Conservation (phyloP, 2,113 vertebrate genomes). For the Asarcornis scutulata region DNA sequence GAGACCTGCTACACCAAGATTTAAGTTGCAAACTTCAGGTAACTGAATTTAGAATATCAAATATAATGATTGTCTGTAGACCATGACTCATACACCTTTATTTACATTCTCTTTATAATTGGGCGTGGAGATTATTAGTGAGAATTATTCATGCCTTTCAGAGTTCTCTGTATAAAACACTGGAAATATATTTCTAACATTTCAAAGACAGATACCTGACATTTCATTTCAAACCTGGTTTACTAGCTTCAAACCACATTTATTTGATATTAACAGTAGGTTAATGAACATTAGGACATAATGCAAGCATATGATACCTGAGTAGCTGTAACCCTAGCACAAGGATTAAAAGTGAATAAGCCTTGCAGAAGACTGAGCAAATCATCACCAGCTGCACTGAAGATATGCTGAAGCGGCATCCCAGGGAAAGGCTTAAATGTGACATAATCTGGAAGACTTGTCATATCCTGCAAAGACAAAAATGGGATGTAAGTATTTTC, state of each 20-base stretch:
- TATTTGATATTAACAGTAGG: background rate
- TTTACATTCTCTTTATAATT: background rate
- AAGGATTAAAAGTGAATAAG: conserved; percentile 93
- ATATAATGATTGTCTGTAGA: background rate
- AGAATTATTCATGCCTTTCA: background rate
- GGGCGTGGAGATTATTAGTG: background rate
- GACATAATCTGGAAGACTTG: conserved; percentile 93
- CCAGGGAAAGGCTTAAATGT: conserved; percentile 94
- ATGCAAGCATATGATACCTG: conserved; percentile 79
- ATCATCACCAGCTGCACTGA: conserved; percentile 95
- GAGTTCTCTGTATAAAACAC: background rate
- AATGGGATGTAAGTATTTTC: background rate
- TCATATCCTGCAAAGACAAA: conserved; percentile 84
- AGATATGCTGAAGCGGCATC: conserved; percentile 93
- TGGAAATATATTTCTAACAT: background rate
- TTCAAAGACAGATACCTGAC: background rate
- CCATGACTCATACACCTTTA: background rate
- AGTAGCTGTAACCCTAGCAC: conserved; percentile 86
- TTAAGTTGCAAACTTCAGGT: background rate
- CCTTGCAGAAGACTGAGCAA: conserved; percentile 89
- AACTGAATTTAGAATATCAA: background rate
- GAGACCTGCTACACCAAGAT: background rate
- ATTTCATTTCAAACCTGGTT: background rate
- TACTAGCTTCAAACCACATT: background rate
- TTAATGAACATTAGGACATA: background rate